These are phyloP conservation scores for Pygocentrus nattereri DNA, from an alignment of 2,797 vertebrate species.

Conservation along the genomic window DNA sequence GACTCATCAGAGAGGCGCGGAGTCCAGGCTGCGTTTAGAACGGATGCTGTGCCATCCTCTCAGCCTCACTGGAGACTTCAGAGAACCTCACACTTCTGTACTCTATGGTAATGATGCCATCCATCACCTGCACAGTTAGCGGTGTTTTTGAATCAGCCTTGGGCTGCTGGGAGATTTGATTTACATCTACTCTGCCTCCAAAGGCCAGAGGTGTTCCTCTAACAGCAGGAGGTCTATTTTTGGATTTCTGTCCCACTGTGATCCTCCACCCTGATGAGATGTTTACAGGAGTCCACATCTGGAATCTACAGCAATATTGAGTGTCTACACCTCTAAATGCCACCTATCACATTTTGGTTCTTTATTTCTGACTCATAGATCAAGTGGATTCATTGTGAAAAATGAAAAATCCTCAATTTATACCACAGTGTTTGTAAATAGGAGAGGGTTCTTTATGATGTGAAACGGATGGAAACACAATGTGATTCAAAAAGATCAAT, in stretches of 20 bases:
- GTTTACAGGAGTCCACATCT: neutral
- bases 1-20: neutral
- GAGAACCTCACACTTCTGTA: neutral
- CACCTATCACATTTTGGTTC: too few relatives aligned
- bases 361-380: too few relatives aligned
- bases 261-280: neutral
- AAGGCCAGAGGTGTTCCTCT: conserved; percentile 20
- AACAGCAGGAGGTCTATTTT: neutral
- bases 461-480: too few relatives aligned
- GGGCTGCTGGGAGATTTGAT: conserved; percentile 30
- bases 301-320: too few relatives aligned
- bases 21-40: neutral
- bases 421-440: too few relatives aligned
- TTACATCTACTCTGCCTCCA: conserved; percentile 20
- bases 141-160: conserved; percentile 39
- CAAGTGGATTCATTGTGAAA: too few relatives aligned
- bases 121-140: conserved; percentile 44
- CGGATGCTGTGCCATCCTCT: neutral
- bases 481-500: too few relatives aligned
- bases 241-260: neutral
- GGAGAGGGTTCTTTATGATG: too few relatives aligned
- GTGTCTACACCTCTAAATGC: too few relatives aligned
- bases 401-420: too few relatives aligned
- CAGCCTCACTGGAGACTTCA: conserved; percentile 15
- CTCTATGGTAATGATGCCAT: conserved; percentile 47